Evolutionary conservation across 2,113 vertebrate species (phyloP).

Genomic region (Todiramphus saurophagus): DNA sequence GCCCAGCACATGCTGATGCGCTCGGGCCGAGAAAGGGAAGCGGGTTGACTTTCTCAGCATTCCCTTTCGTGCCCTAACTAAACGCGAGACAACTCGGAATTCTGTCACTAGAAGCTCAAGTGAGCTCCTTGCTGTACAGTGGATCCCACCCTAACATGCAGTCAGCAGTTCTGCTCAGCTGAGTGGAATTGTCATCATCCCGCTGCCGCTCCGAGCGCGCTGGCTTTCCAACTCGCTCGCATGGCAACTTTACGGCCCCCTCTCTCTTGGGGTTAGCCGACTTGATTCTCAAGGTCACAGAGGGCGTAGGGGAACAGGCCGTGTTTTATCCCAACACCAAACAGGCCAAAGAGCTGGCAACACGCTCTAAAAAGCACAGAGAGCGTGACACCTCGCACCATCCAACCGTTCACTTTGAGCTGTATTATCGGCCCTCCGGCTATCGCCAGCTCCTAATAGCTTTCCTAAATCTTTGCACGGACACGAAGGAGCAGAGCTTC

Average conservation of each 20-base stretch:
- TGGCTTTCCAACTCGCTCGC: neutral
- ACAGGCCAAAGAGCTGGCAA: neutral
- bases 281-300: neutral
- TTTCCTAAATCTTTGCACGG: neutral
- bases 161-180: neutral
- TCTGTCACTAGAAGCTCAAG: neutral
- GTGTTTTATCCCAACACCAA: neutral
- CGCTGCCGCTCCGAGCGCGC: neutral
- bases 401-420: neutral
- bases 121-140: neutral
- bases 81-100: neutral
- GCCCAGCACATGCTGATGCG: rapidly evolving
- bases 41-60: neutral
- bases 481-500: neutral
- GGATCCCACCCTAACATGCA: rapidly evolving
- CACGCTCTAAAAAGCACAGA: neutral
- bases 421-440: neutral
- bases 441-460: neutral
- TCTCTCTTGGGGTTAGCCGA: neutral
- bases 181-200: neutral
- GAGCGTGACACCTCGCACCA: neutral
- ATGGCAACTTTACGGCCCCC: neutral
- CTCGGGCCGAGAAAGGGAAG: neutral
- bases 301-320: neutral
- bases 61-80: neutral